Evolutionary conservation across 1,140 invertebrate species (phyloP).

Genomic region (Papilio dardanus): DNA sequence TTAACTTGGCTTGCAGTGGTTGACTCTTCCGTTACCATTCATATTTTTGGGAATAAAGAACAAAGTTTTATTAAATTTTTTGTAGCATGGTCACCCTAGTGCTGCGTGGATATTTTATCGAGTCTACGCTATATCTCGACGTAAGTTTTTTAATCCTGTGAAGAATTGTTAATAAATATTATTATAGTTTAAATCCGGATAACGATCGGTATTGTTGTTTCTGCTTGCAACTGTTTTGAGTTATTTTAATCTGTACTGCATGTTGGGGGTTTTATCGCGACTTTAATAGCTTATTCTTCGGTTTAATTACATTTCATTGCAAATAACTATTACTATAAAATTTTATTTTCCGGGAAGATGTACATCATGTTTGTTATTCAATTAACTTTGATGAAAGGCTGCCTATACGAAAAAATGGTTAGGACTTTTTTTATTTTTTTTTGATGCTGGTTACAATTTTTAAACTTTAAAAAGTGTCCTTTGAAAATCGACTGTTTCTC

Average conservation of each 20-base stretch:
- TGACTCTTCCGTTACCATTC: no score
- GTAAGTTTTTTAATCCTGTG: constrained; percentile 45
- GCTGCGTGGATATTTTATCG: constrained; percentile 53
- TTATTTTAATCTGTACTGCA: background rate
- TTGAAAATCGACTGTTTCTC: no score
- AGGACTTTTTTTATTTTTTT: no score
- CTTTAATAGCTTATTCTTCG: constrained; percentile 1
- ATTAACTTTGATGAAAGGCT: background rate
- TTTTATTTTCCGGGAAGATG: background rate
- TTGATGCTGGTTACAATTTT: no score
- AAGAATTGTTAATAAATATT: constrained; percentile 43
- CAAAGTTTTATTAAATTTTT: background rate
- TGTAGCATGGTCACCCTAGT: constrained; percentile 31
- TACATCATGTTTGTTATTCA: background rate
- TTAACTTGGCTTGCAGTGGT: no score
- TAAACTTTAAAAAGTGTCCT: no score
- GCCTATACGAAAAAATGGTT: no score
- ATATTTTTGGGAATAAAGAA: background rate
- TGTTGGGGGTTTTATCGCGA: background rate
- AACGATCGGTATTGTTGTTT: constrained; percentile 12
- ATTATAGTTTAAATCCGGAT: constrained; percentile 28
- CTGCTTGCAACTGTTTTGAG: constrained; percentile 14
- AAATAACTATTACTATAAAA: constrained; percentile 11
- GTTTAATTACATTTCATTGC: constrained; percentile 19
- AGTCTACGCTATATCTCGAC: constrained; percentile 47